Evolutionary conservation across 2,113 vertebrate species (phyloP).

Genomic region (Ariopsis seemanni): DNA sequence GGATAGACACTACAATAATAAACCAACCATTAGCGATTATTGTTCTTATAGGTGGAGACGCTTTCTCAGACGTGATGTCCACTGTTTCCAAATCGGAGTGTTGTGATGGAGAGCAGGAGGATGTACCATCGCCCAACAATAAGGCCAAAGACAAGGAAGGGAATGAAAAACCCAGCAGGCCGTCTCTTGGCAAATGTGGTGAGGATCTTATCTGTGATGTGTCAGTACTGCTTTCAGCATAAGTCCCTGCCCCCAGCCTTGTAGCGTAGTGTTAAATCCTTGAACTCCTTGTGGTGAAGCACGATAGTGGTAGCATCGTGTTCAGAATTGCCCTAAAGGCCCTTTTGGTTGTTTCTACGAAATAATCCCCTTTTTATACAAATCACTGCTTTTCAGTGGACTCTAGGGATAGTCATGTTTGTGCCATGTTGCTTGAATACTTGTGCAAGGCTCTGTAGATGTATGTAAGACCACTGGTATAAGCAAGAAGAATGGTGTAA

Average conservation of each 20-base stretch:
- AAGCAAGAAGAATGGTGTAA: not conserved
- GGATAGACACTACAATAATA: not conserved
- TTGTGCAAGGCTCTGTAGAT: not conserved
- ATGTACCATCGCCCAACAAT: constrained; percentile 71
- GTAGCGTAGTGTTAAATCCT: not conserved
- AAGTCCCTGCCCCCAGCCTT: not conserved
- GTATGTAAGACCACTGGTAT: not conserved
- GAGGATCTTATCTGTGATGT: constrained; percentile 52
- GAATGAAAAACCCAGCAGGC: constrained; percentile 53
- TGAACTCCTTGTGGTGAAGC: not conserved
- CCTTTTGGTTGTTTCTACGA: not conserved
- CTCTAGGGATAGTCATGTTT: not conserved
- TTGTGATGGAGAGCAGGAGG: constrained; percentile 57
- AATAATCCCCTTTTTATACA: not conserved
- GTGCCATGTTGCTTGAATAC: not conserved
- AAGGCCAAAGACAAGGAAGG: constrained; percentile 55
- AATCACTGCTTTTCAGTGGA: not conserved
- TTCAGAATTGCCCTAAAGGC: not conserved
- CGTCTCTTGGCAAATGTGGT: constrained; percentile 61
- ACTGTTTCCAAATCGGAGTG: constrained; percentile 52
- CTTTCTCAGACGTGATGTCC: constrained; percentile 23
- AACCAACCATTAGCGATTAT: not conserved
- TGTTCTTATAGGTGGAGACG: constrained; percentile 18
- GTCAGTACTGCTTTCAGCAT: not conserved
- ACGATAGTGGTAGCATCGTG: not conserved